Conservation (phyloP, 2,888 invertebrate genomes). For the Scaptomyza parva region DNA sequence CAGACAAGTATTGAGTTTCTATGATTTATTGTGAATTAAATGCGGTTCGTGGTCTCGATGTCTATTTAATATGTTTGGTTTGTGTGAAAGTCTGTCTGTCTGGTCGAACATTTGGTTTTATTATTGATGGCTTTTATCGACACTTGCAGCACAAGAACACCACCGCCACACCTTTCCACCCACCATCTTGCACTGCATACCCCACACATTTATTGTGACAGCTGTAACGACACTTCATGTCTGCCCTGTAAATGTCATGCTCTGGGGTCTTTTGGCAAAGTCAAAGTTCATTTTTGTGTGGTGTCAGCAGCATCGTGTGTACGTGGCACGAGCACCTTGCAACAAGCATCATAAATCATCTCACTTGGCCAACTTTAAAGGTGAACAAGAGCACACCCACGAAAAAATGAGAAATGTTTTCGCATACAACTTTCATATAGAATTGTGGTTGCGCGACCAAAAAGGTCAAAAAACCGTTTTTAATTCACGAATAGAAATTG, state of each 20-base stretch:
- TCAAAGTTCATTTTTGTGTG: slow-evolving; percentile 34
- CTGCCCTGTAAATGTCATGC: slow-evolving; percentile 26
- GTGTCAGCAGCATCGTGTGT: slow-evolving; percentile 34
- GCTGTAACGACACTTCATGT: slow-evolving; percentile 55
- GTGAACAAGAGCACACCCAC: slow-evolving; percentile 15
- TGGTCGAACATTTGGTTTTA: no score
- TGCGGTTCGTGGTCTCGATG: slow-evolving; percentile 36
- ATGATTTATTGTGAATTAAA: slow-evolving; percentile 70
- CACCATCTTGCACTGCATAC: background rate
- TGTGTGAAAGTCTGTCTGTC: slow-evolving; percentile 21
- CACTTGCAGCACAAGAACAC: slow-evolving; percentile 36
- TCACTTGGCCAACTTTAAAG: slow-evolving; percentile 24
- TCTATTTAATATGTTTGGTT: slow-evolving; percentile 13
- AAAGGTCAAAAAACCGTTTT: background rate
- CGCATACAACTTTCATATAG: background rate
- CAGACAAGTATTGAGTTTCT: slow-evolving; percentile 8
- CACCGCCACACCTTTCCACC: no score
- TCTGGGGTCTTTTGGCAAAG: slow-evolving; percentile 16
- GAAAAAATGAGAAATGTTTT: slow-evolving; percentile 9
- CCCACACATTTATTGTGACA: slow-evolving; percentile 53
- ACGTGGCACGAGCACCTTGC: slow-evolving; percentile 9
- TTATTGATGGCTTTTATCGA: slow-evolving; percentile 66
- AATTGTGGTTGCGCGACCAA: background rate
- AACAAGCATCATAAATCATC: slow-evolving; percentile 51
- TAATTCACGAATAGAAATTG: background rate